Evolutionary conservation across 2,888 invertebrate species (phyloP), one percentile per base, ranked within the genome.

Genomic region (Blastobasis lacticolella): DNA sequence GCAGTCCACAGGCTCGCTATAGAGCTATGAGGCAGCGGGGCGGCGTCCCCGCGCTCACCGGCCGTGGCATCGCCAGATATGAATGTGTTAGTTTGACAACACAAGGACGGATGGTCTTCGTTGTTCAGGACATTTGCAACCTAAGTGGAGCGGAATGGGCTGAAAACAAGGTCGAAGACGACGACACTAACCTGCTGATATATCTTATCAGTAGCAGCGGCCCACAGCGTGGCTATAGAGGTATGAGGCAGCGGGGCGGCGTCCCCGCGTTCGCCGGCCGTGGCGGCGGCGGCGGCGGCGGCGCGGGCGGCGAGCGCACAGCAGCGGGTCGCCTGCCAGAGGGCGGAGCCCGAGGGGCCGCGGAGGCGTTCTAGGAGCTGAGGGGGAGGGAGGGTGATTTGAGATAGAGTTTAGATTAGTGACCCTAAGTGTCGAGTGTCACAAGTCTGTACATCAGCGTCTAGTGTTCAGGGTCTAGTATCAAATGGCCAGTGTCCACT

Each of bases 181-280:
- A n/a, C n/a, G n/a, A n/a, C n/a, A 23, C 23, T 23, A 2, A 23
- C 23, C 23, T 23, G 23, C 23, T 23, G 23, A 23, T 23, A 23
- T 44, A 44, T n/a, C 10, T 44, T 44, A 10, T 10, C 10, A 3
- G 44, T 10, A 10, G 10, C 44, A 6, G n/a, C 10, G n/a, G 44
- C 44, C 44, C 10, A 44, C 44, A 44, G 44, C 1, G 10, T 23
- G 74, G 56, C 54, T 36, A 85, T 64, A 23, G 73, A 59, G 36
- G 51, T 46, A 64, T 81, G 81, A 23, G 76, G 57, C 1, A 83
- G n/a, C 7, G 42, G n/a, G 9, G 82, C 83, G 5, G 78, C 79
- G 54, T 86, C 87, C 0, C 78, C 84, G 9, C 83, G 64, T 64
- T 82, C 87, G 40, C 85, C 85, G 4, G 81, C 84, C 1, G 81